Evolutionary conservation across 2,888 invertebrate species (phyloP).

Genomic region (Antheraea assamensis): DNA sequence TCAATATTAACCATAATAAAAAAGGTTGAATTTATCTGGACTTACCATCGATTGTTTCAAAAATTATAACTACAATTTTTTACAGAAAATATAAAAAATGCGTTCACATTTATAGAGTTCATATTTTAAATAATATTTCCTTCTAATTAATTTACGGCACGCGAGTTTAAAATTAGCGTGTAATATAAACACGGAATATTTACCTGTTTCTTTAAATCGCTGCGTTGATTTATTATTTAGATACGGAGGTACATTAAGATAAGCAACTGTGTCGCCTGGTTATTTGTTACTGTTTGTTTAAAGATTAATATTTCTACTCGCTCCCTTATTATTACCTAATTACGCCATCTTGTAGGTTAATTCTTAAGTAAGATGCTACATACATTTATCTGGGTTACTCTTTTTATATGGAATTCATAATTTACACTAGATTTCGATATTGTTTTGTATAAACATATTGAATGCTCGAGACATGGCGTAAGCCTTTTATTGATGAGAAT

Average conservation of each 20-base stretch:
- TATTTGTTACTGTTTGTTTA: not conserved
- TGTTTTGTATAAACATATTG: no score
- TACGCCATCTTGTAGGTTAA: not conserved
- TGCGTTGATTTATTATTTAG: not conserved
- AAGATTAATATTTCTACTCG: not conserved
- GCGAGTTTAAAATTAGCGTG: conserved; percentile 13
- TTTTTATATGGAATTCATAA: no score
- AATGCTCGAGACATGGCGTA: no score
- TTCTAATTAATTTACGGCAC: conserved; percentile 1
- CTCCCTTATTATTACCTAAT: not conserved
- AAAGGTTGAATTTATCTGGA: not conserved
- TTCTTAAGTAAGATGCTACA: not conserved
- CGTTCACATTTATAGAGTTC: not conserved
- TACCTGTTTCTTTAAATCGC: not conserved
- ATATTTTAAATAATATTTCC: not conserved
- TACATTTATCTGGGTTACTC: not conserved
- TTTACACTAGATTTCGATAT: no score
- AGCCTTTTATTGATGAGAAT: no score
- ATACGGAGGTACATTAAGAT: not conserved
- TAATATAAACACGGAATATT: conserved; percentile 1
- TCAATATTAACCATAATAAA: not conserved
- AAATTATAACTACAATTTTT: not conserved
- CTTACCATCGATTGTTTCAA: not conserved
- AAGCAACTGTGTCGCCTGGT: not conserved
- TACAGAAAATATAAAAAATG: not conserved